Evolutionary conservation across 2,888 invertebrate species (phyloP).

Genomic region (Tetragonula carbonaria): DNA sequence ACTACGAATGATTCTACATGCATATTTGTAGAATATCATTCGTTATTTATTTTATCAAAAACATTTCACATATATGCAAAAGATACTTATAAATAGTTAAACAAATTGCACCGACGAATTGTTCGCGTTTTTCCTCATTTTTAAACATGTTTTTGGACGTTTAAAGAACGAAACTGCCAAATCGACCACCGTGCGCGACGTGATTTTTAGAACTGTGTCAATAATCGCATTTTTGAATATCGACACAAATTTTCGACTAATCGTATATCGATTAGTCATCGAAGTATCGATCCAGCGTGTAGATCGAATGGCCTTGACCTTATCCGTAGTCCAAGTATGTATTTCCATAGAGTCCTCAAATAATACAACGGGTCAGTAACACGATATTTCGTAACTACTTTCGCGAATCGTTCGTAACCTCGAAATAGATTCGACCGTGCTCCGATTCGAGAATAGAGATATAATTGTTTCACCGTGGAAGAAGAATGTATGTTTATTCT

Average conservation of each 20-base stretch:
- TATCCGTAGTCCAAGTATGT: background rate
- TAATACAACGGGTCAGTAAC: slow-evolving; percentile 41
- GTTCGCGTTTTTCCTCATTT: background rate
- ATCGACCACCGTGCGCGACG: background rate
- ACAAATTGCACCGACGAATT: background rate
- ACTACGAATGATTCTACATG: too few relatives aligned
- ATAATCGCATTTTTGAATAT: slow-evolving; percentile 20
- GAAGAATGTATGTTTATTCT: background rate
- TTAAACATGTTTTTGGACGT: background rate
- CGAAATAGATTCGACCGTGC: slow-evolving; percentile 8
- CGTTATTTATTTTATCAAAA: slow-evolving; percentile 6
- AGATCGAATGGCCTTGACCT: slow-evolving; percentile 39
- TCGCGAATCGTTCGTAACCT: background rate
- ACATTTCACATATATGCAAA: background rate
- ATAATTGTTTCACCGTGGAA: background rate
- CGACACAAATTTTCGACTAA: background rate
- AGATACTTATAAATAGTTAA: background rate
- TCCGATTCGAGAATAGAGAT: slow-evolving; percentile 1
- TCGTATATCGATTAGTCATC: background rate
- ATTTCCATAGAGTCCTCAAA: background rate
- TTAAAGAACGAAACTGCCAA: background rate
- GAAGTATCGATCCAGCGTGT: slow-evolving; percentile 29
- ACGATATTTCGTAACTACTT: slow-evolving; percentile 22
- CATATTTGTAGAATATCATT: background rate
- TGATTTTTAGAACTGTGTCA: background rate